Base-by-base conservation (phyloP, 2,888 invertebrate species). In the Drosophila testacea region DNA sequence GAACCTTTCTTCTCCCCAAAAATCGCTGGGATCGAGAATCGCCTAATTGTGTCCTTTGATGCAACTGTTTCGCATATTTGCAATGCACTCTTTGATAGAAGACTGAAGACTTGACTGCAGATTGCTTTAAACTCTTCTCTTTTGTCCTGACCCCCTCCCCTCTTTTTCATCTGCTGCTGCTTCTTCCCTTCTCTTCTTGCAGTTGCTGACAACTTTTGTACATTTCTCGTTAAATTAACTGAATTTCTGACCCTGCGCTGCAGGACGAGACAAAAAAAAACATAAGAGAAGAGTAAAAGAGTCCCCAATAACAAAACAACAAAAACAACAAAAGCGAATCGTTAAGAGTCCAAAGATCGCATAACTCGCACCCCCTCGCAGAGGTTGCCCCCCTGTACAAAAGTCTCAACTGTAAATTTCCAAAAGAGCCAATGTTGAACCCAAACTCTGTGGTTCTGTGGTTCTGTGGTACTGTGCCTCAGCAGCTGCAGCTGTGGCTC, bases 271-370 rank as follows among this genome's bases (percentile, higher is more conserved):
- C 70, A 51, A 52, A 44, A 36, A 69, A 67, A 70, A 77, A 75
- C 62, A 69, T 59, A 39, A 30, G 6, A 32, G 32, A 54, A 16
- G 13, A 56, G 22, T 54, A 9, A 44, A 28, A 73, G 65, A 65
- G 69, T 65, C 50, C 44, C 48, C 48, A 57, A 47, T 16, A 44
- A 36, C 13, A 50, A 42, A 32, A 36, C 13, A 50, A 48, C 16
- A 42, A 39, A 54, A 68, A 57, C 71, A 73, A 83, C 78, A 82
- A 83, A 79, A 68, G 69, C 70, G 80, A 84, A 81, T 85, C 84
- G 84, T 86, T 83, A 85, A 86, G 78, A 84, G 83, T 86, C 83
- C 84, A 84, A 85, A 84, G 87, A 86, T 86, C 85, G 86, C 87
- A 85, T 85, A 86, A 86, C 87, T 85, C 81, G 83, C 81, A 69